Conservation (phyloP, 2,888 invertebrate genomes). For the Ochropleura leucogaster region DNA sequence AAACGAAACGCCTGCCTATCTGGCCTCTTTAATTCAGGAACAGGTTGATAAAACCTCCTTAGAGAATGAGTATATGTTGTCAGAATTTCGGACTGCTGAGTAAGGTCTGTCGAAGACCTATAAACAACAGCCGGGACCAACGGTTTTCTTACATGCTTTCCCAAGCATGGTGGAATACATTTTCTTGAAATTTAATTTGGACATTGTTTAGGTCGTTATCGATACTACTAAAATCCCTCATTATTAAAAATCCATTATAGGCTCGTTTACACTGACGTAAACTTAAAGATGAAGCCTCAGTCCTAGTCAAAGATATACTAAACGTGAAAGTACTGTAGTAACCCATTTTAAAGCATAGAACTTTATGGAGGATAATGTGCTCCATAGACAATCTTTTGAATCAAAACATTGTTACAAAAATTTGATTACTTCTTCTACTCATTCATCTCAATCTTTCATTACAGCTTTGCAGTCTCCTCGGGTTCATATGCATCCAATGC, state of each 20-base stretch:
- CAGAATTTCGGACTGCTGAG: not conserved
- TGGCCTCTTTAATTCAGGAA: not conserved
- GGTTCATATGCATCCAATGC: slow-evolving; percentile 95
- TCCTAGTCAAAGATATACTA: too few relatives aligned
- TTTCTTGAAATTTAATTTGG: not conserved
- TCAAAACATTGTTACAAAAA: too few relatives aligned
- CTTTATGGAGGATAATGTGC: too few relatives aligned
- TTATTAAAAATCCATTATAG: too few relatives aligned
- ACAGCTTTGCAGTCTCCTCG: slow-evolving; percentile 93
- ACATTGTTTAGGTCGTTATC: not conserved
- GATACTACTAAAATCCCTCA: not conserved
- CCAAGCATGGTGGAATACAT: not conserved
- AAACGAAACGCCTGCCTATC: not conserved
- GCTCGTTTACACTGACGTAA: too few relatives aligned
- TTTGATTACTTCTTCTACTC: too few relatives aligned
- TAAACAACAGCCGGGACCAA: not conserved
- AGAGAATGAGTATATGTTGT: not conserved
- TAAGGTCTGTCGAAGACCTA: not conserved
- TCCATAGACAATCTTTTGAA: too few relatives aligned
- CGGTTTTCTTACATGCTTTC: not conserved
- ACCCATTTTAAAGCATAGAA: too few relatives aligned
- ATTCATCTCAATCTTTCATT: slow-evolving; percentile 27
- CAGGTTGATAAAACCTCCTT: not conserved
- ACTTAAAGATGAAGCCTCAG: too few relatives aligned
- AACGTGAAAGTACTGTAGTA: too few relatives aligned